Conservation (phyloP, 2,888 invertebrate genomes). For the Laspeyria flexula region DNA sequence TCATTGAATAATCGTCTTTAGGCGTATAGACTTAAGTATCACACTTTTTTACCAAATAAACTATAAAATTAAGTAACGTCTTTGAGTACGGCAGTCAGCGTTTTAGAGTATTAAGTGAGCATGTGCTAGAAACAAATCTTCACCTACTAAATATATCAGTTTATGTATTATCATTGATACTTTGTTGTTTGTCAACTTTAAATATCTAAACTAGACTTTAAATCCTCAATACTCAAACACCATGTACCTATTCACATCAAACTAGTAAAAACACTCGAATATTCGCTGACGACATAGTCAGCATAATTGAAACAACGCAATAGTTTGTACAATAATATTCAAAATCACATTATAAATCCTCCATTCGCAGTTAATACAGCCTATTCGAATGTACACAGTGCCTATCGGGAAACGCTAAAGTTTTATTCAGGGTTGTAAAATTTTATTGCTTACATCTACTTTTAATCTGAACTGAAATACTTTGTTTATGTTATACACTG, state of each 20-base stretch:
- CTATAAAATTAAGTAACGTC: too few species aligned
- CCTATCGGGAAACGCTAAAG: conserved; percentile 67
- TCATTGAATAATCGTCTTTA: too few species aligned
- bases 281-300: neutral
- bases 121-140: too few species aligned
- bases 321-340: conserved; percentile 2
- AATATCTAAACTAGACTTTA: too few species aligned
- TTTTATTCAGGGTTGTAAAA: conserved; percentile 65
- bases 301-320: neutral
- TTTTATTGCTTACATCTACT: conserved; percentile 63
- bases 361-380: conserved; percentile 38
- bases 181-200: too few species aligned
- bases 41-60: too few species aligned
- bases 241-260: neutral
- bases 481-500: conserved; percentile 27
- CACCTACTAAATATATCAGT: too few species aligned
- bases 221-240: too few species aligned
- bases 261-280: neutral
- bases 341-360: conserved; percentile 34
- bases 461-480: conserved; percentile 53
- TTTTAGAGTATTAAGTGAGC: too few species aligned
- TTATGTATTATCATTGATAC: too few species aligned
- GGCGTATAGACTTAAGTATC: too few species aligned
- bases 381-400: conserved; percentile 48
- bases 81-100: too few species aligned